These are phyloP conservation scores for Alces alces DNA, from an alignment of 2,113 vertebrate species.

Conservation along the genomic window DNA sequence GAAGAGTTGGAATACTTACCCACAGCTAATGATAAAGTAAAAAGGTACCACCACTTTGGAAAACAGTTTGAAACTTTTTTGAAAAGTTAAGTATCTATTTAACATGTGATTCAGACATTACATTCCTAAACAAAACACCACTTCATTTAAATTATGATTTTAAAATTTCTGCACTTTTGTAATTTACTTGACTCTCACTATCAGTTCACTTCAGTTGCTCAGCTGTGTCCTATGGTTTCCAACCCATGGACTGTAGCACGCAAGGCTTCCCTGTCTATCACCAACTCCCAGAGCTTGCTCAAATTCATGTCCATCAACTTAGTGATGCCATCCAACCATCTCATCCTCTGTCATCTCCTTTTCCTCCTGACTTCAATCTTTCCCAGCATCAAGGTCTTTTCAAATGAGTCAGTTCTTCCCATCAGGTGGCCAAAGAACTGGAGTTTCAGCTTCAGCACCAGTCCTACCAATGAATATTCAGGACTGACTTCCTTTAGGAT, in stretches of 20 bases:
- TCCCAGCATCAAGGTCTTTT: not conserved
- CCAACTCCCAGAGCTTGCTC: rapidly evolving
- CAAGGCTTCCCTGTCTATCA: not conserved
- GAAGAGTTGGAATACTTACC: not conserved
- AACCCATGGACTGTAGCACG: not conserved
- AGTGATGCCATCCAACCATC: not conserved
- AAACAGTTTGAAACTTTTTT: not conserved
- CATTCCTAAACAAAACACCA: not conserved
- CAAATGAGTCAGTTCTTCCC: not conserved
- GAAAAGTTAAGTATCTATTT: not conserved
- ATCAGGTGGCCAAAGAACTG: not conserved
- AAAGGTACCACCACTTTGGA: not conserved
- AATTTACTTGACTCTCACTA: not conserved
- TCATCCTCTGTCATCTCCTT: not conserved
- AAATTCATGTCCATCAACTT: not conserved
- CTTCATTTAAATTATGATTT: not conserved
- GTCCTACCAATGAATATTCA: not conserved
- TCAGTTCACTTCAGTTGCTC: not conserved
- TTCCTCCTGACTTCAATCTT: not conserved
- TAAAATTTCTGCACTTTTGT: not conserved
- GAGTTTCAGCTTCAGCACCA: not conserved
- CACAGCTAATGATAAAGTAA: not conserved
- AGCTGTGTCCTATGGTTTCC: rapidly evolving
- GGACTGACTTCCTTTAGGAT: not conserved
- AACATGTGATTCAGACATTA: not conserved